These are phyloP conservation scores for Apoderus coryli DNA, from an alignment of 2,888 invertebrate species.

Conservation along the genomic window DNA sequence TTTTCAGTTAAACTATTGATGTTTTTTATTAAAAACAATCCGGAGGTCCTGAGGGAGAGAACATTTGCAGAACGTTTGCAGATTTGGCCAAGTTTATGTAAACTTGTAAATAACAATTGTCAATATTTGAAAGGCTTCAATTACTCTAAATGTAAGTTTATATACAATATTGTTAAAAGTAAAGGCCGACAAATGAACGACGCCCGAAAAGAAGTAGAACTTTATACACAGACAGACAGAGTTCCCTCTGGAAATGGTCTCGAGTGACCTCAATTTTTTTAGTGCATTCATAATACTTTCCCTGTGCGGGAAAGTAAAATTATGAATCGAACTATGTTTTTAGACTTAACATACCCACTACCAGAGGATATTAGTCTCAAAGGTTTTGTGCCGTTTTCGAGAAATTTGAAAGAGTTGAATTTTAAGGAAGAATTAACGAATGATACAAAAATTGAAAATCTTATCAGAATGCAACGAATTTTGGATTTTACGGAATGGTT, in stretches of 20 bases:
- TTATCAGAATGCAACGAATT: conserved; percentile 37
- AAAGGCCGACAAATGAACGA: too few relatives aligned
- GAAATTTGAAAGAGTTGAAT: conserved; percentile 41
- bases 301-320: too few relatives aligned
- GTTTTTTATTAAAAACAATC: conserved; percentile 51
- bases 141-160: conserved; percentile 38
- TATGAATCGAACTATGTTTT: conserved; percentile 15
- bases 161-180: too few relatives aligned
- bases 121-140: conserved; percentile 35
- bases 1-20: conserved; percentile 57
- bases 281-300: too few relatives aligned
- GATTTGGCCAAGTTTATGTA: conserved; percentile 68
- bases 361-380: conserved; percentile 68
- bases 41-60: conserved; percentile 36
- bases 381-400: conserved; percentile 61
- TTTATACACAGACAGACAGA: too few relatives aligned
- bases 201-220: too few relatives aligned
- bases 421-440: conserved; percentile 35
- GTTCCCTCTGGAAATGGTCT: too few relatives aligned
- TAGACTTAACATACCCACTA: conserved; percentile 51
- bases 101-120: conserved; percentile 54
- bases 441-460: conserved; percentile 31
- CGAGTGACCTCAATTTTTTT: too few relatives aligned
- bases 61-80: conserved; percentile 46
- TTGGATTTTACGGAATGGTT: conserved; percentile 37